These are phyloP conservation scores for Arizona elegans DNA, from an alignment of 2,113 vertebrate genomes.

Conservation along the genomic window DNA sequence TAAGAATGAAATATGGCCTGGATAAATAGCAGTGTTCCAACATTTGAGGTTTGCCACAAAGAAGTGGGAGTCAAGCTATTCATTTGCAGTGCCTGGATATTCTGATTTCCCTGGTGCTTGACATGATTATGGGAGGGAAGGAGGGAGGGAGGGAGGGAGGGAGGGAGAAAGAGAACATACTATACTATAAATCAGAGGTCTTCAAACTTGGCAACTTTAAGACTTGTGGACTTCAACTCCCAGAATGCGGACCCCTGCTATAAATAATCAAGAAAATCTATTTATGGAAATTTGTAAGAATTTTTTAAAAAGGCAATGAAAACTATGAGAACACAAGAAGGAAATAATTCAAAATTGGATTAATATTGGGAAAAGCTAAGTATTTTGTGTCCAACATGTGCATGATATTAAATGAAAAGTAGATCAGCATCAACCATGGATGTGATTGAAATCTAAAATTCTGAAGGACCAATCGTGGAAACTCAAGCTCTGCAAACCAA, in stretches of 20 bases:
- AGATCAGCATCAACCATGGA: not conserved
- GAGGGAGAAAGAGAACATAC: not conserved
- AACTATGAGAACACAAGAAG: not conserved
- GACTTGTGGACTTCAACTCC: too few species aligned
- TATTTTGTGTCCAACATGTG: not conserved
- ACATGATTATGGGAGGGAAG: too few species aligned
- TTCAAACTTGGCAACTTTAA: too few species aligned
- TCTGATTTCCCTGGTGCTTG: too few species aligned
- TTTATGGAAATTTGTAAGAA: not conserved
- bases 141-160: fast-evolving
- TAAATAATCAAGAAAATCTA: not conserved
- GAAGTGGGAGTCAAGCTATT: too few species aligned
- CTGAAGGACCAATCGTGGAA: too few species aligned
- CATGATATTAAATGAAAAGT: not conserved
- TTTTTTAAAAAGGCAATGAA: not conserved
- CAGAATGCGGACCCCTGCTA: too few species aligned
- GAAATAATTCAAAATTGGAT: not conserved
- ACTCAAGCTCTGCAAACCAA: not conserved
- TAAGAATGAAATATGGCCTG: not conserved
- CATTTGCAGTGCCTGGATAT: too few species aligned
- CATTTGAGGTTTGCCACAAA: too few species aligned
- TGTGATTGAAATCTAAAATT: not conserved
- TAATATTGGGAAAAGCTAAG: not conserved
- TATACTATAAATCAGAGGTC: not conserved
- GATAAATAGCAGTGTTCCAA: not conserved